Evolutionary conservation across 2,113 vertebrate genomes (phyloP).

Genomic region (Ploceus nigricollis): DNA sequence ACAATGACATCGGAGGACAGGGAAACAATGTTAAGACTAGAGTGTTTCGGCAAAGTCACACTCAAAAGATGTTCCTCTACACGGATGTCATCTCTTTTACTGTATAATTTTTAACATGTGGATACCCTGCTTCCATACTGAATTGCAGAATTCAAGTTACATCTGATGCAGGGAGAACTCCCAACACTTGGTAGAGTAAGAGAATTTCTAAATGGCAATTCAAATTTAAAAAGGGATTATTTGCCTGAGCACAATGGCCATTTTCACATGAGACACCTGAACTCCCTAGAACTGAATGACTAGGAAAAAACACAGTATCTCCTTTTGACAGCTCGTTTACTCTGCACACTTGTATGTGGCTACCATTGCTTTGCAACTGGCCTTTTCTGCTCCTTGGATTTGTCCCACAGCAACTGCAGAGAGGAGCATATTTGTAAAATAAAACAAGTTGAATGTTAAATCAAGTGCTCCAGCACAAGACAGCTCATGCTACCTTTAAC

Average conservation of each 20-base stretch:
- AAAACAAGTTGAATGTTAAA: not conserved
- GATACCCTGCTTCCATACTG: not conserved
- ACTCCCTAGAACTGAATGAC: not conserved
- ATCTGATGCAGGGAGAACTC: accelerated
- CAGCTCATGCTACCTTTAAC: not conserved
- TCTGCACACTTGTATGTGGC: not conserved
- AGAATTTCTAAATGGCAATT: not conserved
- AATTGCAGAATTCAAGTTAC: not conserved
- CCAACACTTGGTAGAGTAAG: not conserved
- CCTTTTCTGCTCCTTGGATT: not conserved
- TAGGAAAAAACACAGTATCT: not conserved
- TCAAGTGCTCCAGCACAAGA: not conserved
- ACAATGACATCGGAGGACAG: not conserved
- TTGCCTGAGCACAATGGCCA: not conserved
- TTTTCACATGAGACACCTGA: not conserved
- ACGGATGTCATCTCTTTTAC: not conserved
- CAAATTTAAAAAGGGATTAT: not conserved
- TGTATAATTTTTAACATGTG: not conserved
- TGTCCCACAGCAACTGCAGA: not conserved
- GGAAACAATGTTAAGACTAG: not conserved
- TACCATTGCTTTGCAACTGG: not conserved
- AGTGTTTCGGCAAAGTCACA: not conserved
- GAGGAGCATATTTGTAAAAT: not conserved
- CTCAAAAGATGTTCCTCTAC: not conserved
- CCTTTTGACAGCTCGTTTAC: not conserved